phyloP scores from a whole-genome alignment of 2,113 vertebrate species.

The Laticauda laticaudata region DNA sequence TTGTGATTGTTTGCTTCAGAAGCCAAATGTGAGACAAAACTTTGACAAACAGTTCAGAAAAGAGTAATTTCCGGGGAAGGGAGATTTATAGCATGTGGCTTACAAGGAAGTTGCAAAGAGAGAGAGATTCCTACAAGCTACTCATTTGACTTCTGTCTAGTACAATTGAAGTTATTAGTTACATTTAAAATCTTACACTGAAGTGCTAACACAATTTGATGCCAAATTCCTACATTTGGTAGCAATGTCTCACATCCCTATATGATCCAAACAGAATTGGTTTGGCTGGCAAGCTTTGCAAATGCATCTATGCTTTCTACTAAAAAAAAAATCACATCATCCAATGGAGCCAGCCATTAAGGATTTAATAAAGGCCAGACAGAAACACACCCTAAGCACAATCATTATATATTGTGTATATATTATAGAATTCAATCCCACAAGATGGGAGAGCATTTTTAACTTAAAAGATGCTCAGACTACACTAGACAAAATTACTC shows the following conservation, averaged over 20 bases:
- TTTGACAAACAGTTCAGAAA: background rate
- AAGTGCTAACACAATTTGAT: background rate
- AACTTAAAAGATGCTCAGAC: background rate
- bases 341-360: background rate
- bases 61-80: background rate
- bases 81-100: conserved; percentile 13
- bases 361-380: background rate
- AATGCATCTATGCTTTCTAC: background rate
- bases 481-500: no score
- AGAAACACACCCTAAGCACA: no score
- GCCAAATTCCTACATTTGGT: fast-evolving
- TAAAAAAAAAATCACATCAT: background rate
- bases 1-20: fast-evolving
- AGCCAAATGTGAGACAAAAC: background rate
- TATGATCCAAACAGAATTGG: background rate
- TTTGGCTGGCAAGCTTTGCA: no score
- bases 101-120: conserved; percentile 25
- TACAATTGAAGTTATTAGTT: background rate
- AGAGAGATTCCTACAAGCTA: background rate
- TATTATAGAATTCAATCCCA: background rate
- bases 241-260: background rate
- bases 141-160: conserved; percentile 7
- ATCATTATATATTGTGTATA: background rate
- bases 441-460: background rate
- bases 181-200: background rate